A percentile compares a stretch with the other conserved stretches of the same genome.
Conservation (phyloP, 2,888 invertebrate species). For the Caenorhabditis virilis region DNA sequence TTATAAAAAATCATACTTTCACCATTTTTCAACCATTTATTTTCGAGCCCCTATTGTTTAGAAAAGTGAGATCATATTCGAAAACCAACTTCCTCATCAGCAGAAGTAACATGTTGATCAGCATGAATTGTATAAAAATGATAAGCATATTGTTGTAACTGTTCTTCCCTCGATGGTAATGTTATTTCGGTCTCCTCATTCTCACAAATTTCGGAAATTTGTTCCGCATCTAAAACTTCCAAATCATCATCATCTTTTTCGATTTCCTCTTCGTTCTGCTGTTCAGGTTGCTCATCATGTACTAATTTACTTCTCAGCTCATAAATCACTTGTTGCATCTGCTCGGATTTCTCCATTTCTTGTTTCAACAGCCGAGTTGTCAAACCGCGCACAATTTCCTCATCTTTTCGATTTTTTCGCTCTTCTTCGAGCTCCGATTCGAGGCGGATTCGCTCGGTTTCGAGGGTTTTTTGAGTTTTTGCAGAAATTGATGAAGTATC, state of each 20-base stretch:
- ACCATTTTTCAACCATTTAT: not conserved
- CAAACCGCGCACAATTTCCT: conserved; percentile 55
- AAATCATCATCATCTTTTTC: conserved; percentile 23
- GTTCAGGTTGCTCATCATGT: conserved; percentile 10
- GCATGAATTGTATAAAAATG: conserved; percentile 33
- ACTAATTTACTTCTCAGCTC: conserved; percentile 48
- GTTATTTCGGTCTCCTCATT: conserved; percentile 27
- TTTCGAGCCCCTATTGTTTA: too few species aligned
- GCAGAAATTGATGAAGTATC: conserved; percentile 11
- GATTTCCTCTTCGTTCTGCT: conserved; percentile 6
- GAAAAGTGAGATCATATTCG: not conserved
- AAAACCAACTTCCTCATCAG: conserved; percentile 20
- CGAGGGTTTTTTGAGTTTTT: conserved; percentile 16
- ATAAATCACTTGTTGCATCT: conserved; percentile 47
- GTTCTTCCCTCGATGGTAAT: conserved; percentile 25
- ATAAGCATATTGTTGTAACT: conserved; percentile 39
- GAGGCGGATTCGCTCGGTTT: conserved; percentile 34
- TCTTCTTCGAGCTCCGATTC: conserved; percentile 49
- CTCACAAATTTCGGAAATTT: conserved; percentile 8
- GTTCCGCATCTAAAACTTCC: not conserved
- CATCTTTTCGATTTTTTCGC: conserved; percentile 50
- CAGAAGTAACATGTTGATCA: conserved; percentile 32
- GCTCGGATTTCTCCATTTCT: conserved; percentile 53
- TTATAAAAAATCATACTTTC: not conserved
- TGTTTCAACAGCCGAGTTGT: conserved; percentile 58